These are phyloP conservation scores for Caradrina clavipalpis DNA, from an alignment of 2,888 invertebrate genomes.

Conservation along the genomic window DNA sequence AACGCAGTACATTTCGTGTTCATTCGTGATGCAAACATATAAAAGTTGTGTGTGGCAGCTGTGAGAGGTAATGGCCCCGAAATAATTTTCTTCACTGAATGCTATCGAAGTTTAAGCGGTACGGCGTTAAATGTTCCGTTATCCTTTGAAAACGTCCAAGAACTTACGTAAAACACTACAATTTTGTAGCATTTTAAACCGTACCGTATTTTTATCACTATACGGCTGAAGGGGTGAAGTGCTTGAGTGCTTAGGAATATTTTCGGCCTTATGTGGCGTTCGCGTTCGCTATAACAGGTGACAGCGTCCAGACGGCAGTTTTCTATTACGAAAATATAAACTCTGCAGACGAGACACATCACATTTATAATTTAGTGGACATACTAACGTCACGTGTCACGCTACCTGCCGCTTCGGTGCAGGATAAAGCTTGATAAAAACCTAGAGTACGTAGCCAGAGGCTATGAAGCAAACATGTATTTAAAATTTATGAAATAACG, in stretches of 20 bases:
- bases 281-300: slow-evolving; percentile 34
- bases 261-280: slow-evolving; percentile 28
- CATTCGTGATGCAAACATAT: slow-evolving; percentile 71
- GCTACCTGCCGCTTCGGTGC: slow-evolving; percentile 34
- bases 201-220: slow-evolving; percentile 27
- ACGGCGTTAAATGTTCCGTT: slow-evolving; percentile 78
- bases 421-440: slow-evolving; percentile 29
- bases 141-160: slow-evolving; percentile 60
- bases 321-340: slow-evolving; percentile 59
- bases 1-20: slow-evolving; percentile 59
- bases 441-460: not conserved
- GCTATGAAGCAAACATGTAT: slow-evolving; percentile 26
- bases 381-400: slow-evolving; percentile 66
- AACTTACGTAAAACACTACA: slow-evolving; percentile 57
- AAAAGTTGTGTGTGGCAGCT: slow-evolving; percentile 78
- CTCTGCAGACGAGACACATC: slow-evolving; percentile 61
- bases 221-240: slow-evolving; percentile 17
- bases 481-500: slow-evolving; percentile 35
- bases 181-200: slow-evolving; percentile 30
- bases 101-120: slow-evolving; percentile 74
- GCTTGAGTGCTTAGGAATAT: slow-evolving; percentile 44
- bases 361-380: slow-evolving; percentile 70
- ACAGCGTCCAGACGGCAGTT: slow-evolving; percentile 47
- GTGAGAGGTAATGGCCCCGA: slow-evolving; percentile 81
- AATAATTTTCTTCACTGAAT: slow-evolving; percentile 80